These are phyloP conservation scores for Tamandua tetradactyla DNA, from an alignment of 2,797 vertebrate species.

Conservation along the genomic window DNA sequence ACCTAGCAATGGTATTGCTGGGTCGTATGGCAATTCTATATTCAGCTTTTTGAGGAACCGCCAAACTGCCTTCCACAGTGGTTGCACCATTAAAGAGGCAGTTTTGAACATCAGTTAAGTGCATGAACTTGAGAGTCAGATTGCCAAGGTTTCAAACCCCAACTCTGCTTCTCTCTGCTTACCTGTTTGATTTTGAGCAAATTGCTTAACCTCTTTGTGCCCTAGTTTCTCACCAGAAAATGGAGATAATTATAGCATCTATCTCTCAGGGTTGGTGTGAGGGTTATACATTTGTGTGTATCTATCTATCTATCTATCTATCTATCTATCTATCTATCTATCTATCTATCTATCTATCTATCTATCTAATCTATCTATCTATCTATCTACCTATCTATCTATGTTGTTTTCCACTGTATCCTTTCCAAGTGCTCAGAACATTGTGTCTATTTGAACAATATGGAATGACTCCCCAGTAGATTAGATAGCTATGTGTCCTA, in stretches of 20 bases:
- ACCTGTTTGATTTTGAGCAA: not conserved
- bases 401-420: not conserved
- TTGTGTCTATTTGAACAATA: not conserved
- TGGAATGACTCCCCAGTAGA: not conserved
- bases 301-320: not conserved
- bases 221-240: slow-evolving; percentile 36
- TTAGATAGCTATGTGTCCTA: not conserved
- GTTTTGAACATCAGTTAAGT: not conserved
- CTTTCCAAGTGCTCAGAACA: not conserved
- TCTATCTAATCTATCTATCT: no score
- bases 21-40: no score
- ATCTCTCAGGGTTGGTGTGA: not conserved
- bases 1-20: no score
- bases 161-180: not conserved
- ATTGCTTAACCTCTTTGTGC: not conserved
- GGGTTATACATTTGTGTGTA: not conserved
- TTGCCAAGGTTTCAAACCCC: not conserved
- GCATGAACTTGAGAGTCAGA: not conserved
- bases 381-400: no score
- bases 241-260: not conserved
- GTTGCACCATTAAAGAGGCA: not conserved
- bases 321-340: no score
- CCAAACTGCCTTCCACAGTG: no score
- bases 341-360: no score
- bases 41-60: no score